These are phyloP conservation scores for Metacarcinus magister DNA, from an alignment of 2,888 invertebrate genomes.

Conservation along the genomic window DNA sequence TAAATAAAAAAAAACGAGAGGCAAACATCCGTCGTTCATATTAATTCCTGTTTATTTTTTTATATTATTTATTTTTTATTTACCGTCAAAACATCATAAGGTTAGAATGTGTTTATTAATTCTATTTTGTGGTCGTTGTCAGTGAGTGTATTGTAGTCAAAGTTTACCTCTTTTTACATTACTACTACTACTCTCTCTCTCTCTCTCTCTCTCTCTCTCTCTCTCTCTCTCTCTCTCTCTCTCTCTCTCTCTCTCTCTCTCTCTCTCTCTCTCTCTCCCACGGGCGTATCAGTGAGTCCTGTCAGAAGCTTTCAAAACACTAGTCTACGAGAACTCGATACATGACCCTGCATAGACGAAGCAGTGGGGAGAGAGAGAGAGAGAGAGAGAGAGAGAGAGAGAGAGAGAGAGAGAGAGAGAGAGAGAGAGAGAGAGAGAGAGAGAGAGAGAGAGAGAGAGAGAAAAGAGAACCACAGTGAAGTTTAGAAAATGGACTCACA, in stretches of 20 bases:
- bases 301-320: slow-evolving; percentile 19
- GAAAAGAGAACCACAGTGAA: neutral
- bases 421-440: neutral
- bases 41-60: neutral
- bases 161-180: no score
- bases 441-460: slow-evolving; percentile 21
- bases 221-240: slow-evolving; percentile 66
- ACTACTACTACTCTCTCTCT: slow-evolving; percentile 30
- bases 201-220: slow-evolving; percentile 57
- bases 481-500: neutral
- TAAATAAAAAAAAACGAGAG: no score
- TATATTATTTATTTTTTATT: neutral
- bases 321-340: neutral
- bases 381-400: neutral
- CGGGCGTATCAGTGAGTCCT: neutral
- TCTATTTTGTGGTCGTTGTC: neutral
- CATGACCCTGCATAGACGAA: neutral
- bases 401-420: neutral
- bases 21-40: neutral
- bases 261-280: neutral
- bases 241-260: slow-evolving; percentile 66
- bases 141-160: no score
- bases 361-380: no score
- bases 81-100: neutral
- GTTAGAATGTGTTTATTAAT: neutral